Percentiles rank a stretch among this genome's conserved stretches.
Conservation (phyloP, 2,113 vertebrate genomes). For the Chamaea fasciata region DNA sequence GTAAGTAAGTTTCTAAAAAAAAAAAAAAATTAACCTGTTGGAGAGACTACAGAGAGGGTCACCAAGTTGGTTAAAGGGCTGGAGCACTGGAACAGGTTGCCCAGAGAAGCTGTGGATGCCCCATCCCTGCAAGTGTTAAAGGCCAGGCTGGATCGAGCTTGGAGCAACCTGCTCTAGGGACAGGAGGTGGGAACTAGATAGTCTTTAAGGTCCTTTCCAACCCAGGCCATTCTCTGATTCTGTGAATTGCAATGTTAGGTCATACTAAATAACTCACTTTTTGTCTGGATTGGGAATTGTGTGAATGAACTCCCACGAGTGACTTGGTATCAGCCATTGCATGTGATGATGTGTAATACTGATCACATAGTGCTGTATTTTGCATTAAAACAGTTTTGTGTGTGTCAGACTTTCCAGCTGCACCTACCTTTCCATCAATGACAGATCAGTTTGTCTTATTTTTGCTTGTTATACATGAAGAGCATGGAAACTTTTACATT, state of each 20-base stretch:
- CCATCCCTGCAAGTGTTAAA: background rate
- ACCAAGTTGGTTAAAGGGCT: background rate
- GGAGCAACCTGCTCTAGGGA: no score
- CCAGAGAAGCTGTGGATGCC: background rate
- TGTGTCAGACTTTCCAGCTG: background rate
- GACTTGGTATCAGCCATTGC: background rate
- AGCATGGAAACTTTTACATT: background rate
- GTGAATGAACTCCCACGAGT: background rate
- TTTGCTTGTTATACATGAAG: accelerated
- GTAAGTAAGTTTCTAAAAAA: background rate
- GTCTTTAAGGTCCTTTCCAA: background rate
- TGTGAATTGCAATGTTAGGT: no score
- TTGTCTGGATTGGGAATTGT: background rate
- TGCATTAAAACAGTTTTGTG: background rate
- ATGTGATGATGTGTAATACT: accelerated
- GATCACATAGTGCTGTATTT: accelerated
- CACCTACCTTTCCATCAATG: background rate
- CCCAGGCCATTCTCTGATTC: background rate
- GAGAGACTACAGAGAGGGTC: background rate
- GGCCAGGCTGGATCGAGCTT: background rate
- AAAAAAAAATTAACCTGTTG: background rate
- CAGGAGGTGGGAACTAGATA: background rate
- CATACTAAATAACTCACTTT: background rate
- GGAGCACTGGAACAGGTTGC: background rate
- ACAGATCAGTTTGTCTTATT: background rate